Base-by-base conservation (phyloP, 2,888 invertebrate species). In the Phyllotreta cruciferae region DNA sequence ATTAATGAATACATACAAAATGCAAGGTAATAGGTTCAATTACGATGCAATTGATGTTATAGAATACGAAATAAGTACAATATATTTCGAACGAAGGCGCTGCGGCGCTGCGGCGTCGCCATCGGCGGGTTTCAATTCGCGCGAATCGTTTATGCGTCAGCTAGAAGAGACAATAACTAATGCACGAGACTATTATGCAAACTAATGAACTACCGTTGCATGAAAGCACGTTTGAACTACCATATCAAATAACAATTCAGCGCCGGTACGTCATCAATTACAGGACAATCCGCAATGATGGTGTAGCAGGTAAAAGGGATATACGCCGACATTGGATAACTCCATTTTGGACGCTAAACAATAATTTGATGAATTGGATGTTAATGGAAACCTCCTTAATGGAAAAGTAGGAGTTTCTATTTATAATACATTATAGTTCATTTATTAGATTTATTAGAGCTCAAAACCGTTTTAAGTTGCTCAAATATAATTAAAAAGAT, bases 211-310 rank as follows among this genome's bases (percentile, higher is more conserved):
- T 62, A 62, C 62, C 62, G 54, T 61, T 42, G 42, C 62, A 62
- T 56, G 62, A 68, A 68, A 56, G 67, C 64, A 57, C 64, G 63
- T 66, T 69, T 65, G 65, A 66, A 66, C 56, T 62, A 52, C 50
- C 38, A 61, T 58, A 58, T 68, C 70, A 66, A 69, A 66, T 69
- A 67, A 70, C 69, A 64, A 70, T 70, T 68, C 66, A 63, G 67
- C 67, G 60, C 70, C 65, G 24, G 65, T 68, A 66, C 66, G 67
- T 70, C 65, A 67, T 66, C 69, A 69, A 70, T 70, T 70, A 70
- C 67, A 62, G 63, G 62, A 70, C 70, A 69, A 70, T 49, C 49
- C 35, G 11, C 49, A 35, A 8, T 10, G 49, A 49, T 49, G 54
- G 50, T 37, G 35, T 24, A 42, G 39, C 56, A 60, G 62, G 64